phyloP scores from a whole-genome alignment of 1,140 invertebrate genomes.

The Macrosteles quadrilineatus region DNA sequence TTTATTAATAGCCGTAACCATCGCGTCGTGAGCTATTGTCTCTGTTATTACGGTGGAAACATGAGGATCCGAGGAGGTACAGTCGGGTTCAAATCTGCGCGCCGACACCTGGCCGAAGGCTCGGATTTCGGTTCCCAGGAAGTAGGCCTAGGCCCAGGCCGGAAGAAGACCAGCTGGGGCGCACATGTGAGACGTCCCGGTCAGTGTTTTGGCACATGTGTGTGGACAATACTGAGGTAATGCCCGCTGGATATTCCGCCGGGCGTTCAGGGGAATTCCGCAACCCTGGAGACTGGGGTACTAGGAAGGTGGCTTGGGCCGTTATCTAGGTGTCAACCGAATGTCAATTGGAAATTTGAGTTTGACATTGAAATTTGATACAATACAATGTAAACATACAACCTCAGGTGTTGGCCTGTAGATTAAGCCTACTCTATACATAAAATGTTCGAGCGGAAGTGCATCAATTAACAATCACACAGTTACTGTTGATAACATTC shows the following conservation, averaged over 20 bases:
- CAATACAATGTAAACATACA: no score
- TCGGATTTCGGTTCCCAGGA: slow-evolving; percentile 33
- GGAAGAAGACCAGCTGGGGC: slow-evolving; percentile 11
- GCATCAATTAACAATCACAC: no score
- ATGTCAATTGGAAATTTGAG: no score
- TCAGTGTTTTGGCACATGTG: slow-evolving; percentile 24
- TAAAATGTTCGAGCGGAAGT: no score
- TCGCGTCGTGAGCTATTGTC: slow-evolving; percentile 17
- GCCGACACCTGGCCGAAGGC: slow-evolving; percentile 16
- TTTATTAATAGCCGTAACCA: slow-evolving; percentile 15
- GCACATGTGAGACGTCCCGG: background rate
- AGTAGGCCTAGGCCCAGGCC: slow-evolving; percentile 9
- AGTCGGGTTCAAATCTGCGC: background rate
- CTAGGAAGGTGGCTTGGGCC: no score
- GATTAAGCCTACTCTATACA: no score
- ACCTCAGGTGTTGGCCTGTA: no score
- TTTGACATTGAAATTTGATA: no score
- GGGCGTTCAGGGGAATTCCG: background rate
- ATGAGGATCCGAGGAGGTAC: background rate
- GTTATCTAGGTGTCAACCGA: no score
- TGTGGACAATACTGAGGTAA: background rate
- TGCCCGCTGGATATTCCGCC: background rate
- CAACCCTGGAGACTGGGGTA: background rate
- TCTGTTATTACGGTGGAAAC: slow-evolving; percentile 9
- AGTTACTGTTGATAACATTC: no score